Evolutionary conservation across 2,888 invertebrate genomes (phyloP).

Genomic region (Drosophila borborema): DNA sequence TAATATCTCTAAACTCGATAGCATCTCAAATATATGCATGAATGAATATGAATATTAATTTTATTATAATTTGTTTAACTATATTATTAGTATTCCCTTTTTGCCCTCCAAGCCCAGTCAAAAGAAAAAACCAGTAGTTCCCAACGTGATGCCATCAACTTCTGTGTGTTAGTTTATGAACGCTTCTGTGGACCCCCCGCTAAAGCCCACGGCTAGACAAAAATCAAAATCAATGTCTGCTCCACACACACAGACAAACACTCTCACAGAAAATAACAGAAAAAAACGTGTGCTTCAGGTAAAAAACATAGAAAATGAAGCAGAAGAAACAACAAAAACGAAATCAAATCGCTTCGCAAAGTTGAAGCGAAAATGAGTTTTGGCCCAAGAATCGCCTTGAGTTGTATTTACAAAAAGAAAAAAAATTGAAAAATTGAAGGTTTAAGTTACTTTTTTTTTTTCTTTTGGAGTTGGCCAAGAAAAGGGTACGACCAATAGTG

Average conservation of each 20-base stretch:
- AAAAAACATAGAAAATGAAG: constrained; percentile 5
- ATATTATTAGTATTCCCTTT: neutral
- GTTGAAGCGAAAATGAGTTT: constrained; percentile 48
- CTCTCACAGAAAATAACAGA: neutral
- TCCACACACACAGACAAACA: constrained; percentile 3
- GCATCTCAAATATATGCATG: no score
- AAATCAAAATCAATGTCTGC: constrained; percentile 52
- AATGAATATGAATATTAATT: neutral
- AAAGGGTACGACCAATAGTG: constrained; percentile 1
- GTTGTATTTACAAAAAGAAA: constrained; percentile 36
- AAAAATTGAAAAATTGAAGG: constrained; percentile 29
- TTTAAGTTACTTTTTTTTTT: constrained; percentile 1
- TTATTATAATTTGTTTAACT: neutral
- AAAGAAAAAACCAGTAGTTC: constrained; percentile 62
- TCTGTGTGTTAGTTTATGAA: constrained; percentile 35
- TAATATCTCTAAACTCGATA: no score
- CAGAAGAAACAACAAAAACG: constrained; percentile 22
- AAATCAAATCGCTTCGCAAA: constrained; percentile 42
- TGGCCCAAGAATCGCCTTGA: constrained; percentile 54
- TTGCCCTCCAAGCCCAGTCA: neutral
- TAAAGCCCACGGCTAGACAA: constrained; percentile 38
- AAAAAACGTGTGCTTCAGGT: constrained; percentile 16
- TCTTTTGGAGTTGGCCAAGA: neutral
- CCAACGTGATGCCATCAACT: constrained; percentile 60
- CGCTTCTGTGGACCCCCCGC: constrained; percentile 18